Evolutionary conservation across 2,888 invertebrate species (phyloP).

Genomic region (Prosopocoilus inquinatus): DNA sequence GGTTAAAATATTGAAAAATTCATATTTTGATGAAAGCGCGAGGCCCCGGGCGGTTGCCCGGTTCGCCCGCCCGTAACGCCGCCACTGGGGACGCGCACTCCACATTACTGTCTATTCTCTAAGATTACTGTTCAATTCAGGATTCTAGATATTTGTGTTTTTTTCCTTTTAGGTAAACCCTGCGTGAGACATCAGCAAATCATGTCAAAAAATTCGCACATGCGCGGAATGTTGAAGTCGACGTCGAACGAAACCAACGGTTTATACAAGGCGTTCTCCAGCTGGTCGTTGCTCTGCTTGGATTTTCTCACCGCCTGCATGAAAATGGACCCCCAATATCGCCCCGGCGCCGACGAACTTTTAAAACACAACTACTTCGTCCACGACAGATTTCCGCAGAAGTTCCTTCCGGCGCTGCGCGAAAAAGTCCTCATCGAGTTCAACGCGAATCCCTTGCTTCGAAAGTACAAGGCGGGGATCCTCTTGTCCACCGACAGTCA

Average conservation of each 20-base stretch:
- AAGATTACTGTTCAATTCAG: no score
- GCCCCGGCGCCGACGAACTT: slow-evolving; percentile 63
- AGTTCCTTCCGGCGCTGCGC: slow-evolving; percentile 64
- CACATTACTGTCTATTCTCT: no score
- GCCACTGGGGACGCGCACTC: no score
- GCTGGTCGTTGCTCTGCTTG: slow-evolving; percentile 49
- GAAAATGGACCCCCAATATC: slow-evolving; percentile 63
- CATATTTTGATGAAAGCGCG: no score
- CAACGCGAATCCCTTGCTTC: slow-evolving; percentile 54
- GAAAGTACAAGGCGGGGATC: slow-evolving; percentile 46
- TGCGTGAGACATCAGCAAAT: slow-evolving; percentile 51
- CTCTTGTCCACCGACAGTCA: slow-evolving; percentile 45
- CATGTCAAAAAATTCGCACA: slow-evolving; percentile 50
- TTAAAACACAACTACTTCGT: slow-evolving; percentile 66
- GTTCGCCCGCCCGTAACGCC: no score
- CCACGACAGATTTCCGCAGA: slow-evolving; percentile 65
- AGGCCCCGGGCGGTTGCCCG: no score
- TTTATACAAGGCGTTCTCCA: slow-evolving; percentile 48
- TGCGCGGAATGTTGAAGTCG: slow-evolving; percentile 47
- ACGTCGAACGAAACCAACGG: slow-evolving; percentile 33
- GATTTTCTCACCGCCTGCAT: slow-evolving; percentile 54
- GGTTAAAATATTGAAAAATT: no score
- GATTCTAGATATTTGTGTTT: not conserved
- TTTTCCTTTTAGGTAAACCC: slow-evolving; percentile 47
- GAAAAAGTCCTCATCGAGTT: slow-evolving; percentile 64